Evolutionary conservation across 2,888 invertebrate species (phyloP).

Genomic region (Digitonthophagus gazella): DNA sequence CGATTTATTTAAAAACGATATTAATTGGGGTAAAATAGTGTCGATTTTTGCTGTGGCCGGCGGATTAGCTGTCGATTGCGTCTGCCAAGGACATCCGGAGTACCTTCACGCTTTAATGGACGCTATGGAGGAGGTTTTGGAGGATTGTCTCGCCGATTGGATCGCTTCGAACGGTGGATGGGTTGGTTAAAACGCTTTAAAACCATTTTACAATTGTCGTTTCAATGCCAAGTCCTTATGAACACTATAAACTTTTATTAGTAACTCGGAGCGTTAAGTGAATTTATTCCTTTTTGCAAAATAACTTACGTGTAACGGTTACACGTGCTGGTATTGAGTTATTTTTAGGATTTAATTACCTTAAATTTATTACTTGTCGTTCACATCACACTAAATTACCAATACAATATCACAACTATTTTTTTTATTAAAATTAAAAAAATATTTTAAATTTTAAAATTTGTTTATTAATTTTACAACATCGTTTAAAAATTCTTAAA

Average conservation of each 20-base stretch:
- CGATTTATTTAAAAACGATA: slow-evolving; percentile 68
- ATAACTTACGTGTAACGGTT: neutral
- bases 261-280: neutral
- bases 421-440: too few species aligned
- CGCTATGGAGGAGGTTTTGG: slow-evolving; percentile 71
- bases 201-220: too few species aligned
- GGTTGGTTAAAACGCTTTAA: too few species aligned
- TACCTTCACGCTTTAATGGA: slow-evolving; percentile 75
- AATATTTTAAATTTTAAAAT: too few species aligned
- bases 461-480: too few species aligned
- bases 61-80: slow-evolving; percentile 77
- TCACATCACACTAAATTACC: too few species aligned
- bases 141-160: slow-evolving; percentile 72
- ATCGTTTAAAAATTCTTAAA: too few species aligned
- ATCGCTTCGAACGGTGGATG: slow-evolving; percentile 83
- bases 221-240: neutral
- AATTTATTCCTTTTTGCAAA: neutral
- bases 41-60: slow-evolving; percentile 81
- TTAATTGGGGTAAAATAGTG: slow-evolving; percentile 80
- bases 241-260: neutral
- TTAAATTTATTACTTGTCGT: neutral
- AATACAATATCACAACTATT: too few species aligned
- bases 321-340: neutral
- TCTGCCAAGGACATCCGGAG: slow-evolving; percentile 73
- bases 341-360: neutral